Conservation (phyloP, 1,140 invertebrate species). For the Tetragnatha versicolor region DNA sequence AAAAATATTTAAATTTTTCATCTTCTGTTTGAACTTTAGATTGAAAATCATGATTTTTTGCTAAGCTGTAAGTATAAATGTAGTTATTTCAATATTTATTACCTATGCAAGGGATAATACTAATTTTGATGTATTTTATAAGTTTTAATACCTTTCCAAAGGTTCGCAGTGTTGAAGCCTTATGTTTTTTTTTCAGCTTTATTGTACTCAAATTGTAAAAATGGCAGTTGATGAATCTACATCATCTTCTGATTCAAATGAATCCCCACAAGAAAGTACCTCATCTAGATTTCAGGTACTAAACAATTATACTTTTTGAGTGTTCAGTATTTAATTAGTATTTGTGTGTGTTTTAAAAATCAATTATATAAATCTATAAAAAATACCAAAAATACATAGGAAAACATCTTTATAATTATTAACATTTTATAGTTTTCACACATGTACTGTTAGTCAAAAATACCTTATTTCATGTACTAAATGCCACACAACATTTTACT, state of each 20-base stretch:
- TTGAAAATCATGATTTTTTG: background rate
- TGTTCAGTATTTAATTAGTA: background rate
- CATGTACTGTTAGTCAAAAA: background rate
- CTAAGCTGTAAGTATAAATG: no score
- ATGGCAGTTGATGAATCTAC: conserved; percentile 36
- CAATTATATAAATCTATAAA: background rate
- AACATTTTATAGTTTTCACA: background rate
- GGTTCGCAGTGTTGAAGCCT: background rate
- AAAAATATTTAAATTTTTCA: no score
- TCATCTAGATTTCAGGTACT: conserved; percentile 28
- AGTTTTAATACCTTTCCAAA: background rate
- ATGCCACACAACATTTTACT: no score
- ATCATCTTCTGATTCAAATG: conserved; percentile 26
- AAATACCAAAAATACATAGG: background rate
- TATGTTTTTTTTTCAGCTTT: background rate
- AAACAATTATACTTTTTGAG: background rate
- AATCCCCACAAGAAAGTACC: conserved; percentile 12
- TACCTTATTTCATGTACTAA: background rate
- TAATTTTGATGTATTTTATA: background rate
- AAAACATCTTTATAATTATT: background rate
- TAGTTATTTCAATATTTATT: no score
- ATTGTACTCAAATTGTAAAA: conserved; percentile 10
- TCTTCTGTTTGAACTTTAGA: no score
- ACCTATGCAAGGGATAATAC: no score
- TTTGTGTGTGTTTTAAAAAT: background rate